Base-by-base conservation (phyloP, 2,888 invertebrate species). In the Drosophila sordidula region DNA sequence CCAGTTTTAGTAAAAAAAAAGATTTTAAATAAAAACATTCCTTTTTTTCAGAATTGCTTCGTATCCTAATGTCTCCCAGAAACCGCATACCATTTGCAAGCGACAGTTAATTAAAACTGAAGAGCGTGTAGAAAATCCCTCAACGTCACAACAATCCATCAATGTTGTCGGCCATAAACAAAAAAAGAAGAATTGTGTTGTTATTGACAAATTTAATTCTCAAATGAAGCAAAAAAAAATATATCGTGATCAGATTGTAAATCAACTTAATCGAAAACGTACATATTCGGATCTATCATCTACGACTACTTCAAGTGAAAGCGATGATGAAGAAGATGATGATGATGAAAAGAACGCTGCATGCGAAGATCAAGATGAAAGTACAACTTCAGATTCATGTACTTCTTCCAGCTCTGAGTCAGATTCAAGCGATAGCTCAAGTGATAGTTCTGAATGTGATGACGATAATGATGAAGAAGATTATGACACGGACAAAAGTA, bases 351-450 rank as follows among this genome's bases (percentile, higher is more conserved):
- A 76, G n/a, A 80, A 80, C 49, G 58, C 73, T 2, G 66, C 66
- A 59, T 84, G 90, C 32, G 91, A 91, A 32, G 90, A 91, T 56
- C 90, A 90, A 44, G 90, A 90, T 56, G 91, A 91, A 22, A 90
- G 89, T 18, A 89, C 90, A 1, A 87, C 91, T 6, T 91, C 91
- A 12, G 91, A 90, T 47, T 90, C 91, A 2, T 91, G 91, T 59
- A 91, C 91, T 3, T 92, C 92, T 1, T 91, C 90, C 12, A 91
- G 90, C 45, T 91, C 92, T 0, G 91, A 89, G 26, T 89, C 91
- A 0, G 92, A 92, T 44, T 92, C 92, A 26, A 90, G 90, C 47
- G 90, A 90, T 16, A 91, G 91, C 59, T 91, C 91, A n/a, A 91
- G 91, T 51, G 91, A 90, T 46, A 92, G 91, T 45, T 91, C 92